These are phyloP conservation scores for Hycleus phaleratus DNA, from an alignment of 1,140 invertebrate genomes.

Conservation along the genomic window DNA sequence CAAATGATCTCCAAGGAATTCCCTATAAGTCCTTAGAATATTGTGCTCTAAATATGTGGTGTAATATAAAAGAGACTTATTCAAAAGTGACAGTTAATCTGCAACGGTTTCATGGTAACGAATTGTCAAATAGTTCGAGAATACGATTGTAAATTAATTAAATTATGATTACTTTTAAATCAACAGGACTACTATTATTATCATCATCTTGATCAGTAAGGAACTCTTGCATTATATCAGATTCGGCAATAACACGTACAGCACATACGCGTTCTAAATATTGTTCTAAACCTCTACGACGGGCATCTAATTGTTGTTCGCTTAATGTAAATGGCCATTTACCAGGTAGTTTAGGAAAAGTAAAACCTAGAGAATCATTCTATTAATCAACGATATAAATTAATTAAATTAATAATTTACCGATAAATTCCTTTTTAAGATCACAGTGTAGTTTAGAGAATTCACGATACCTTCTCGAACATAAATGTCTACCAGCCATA, in stretches of 20 bases:
- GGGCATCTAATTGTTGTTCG: slow-evolving; percentile 92
- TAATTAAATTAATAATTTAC: slow-evolving; percentile 30
- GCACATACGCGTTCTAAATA: slow-evolving; percentile 99
- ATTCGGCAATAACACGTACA: slow-evolving; percentile 94
- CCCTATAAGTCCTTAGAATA: too few species aligned
- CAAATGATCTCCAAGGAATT: too few species aligned
- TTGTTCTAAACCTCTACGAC: slow-evolving; percentile 89
- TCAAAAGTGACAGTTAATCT: too few species aligned
- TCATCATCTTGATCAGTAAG: slow-evolving; percentile 88
- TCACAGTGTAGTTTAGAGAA: slow-evolving; percentile 85
- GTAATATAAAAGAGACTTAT: too few species aligned
- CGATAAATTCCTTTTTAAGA: slow-evolving; percentile 92
- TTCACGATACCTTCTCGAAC: slow-evolving; percentile 91
- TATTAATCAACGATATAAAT: background rate
- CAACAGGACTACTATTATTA: slow-evolving; percentile 77
- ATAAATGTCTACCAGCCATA: slow-evolving; percentile 96
- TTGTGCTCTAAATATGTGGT: too few species aligned
- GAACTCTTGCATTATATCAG: slow-evolving; percentile 95
- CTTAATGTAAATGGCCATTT: slow-evolving; percentile 97
- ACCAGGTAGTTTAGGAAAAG: slow-evolving; percentile 95
- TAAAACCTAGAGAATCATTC: slow-evolving; percentile 58
- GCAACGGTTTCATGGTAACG: background rate
- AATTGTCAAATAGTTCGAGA: too few species aligned
- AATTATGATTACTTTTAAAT: slow-evolving; percentile 67
- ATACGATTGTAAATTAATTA: background rate